Conservation (phyloP, 2,888 invertebrate genomes). For the Aleiodes alternator region DNA sequence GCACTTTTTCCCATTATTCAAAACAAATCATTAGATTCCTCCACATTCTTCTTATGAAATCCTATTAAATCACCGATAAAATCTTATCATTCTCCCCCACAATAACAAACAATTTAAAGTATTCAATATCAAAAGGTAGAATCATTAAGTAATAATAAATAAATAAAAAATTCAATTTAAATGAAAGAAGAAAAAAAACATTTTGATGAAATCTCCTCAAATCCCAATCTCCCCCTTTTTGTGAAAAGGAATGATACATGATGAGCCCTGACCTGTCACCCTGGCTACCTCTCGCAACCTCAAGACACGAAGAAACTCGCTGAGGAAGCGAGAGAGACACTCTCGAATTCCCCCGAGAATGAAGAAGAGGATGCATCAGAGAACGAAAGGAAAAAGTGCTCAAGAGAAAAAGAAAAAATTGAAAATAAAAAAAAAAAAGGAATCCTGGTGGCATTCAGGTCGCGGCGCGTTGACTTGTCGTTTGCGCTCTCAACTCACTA, state of each 20-base stretch:
- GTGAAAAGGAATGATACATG: constrained; percentile 14
- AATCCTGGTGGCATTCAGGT: constrained; percentile 43
- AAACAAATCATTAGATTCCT: too few relatives aligned
- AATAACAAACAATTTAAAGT: too few relatives aligned
- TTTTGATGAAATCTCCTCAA: not conserved
- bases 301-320: not conserved
- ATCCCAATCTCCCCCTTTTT: not conserved
- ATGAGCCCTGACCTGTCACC: constrained; percentile 21
- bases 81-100: too few relatives aligned
- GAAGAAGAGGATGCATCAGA: not conserved
- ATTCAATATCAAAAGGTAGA: too few relatives aligned
- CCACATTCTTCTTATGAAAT: too few relatives aligned
- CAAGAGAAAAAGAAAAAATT: constrained; percentile 24
- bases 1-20: too few relatives aligned
- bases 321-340: too few relatives aligned
- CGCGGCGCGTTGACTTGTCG: constrained; percentile 37
- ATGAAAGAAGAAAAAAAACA: not conserved
- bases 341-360: not conserved
- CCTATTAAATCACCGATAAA: too few relatives aligned
- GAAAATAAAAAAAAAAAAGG: constrained; percentile 15
- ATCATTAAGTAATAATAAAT: too few relatives aligned
- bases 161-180: too few relatives aligned
- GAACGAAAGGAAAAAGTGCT: constrained; percentile 20
- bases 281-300: constrained; percentile 3
- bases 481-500: constrained; percentile 31